These are phyloP conservation scores for Alexandromys fortis DNA, from an alignment of 2,113 vertebrate species.

Conservation along the genomic window DNA sequence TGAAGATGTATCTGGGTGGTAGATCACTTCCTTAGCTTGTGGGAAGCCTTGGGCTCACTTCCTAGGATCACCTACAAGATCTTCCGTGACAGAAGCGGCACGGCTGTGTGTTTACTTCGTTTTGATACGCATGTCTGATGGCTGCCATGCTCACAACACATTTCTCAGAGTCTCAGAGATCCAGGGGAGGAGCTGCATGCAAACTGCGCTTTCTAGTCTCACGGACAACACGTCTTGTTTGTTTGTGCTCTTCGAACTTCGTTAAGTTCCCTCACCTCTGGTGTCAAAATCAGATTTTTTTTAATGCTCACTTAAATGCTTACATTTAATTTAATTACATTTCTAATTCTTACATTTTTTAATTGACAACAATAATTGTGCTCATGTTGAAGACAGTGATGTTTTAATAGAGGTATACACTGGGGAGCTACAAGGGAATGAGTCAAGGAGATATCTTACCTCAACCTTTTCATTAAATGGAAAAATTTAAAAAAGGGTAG, in stretches of 20 bases:
- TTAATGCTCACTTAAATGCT: not conserved
- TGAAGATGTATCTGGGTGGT: not conserved
- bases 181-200: not conserved
- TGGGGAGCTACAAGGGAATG: not conserved
- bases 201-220: not conserved
- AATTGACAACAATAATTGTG: not conserved
- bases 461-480: slow-evolving; percentile 28
- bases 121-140: not conserved
- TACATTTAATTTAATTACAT: too few relatives aligned
- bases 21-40: not conserved
- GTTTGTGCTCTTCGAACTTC: slow-evolving; percentile 7
- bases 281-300: slow-evolving; percentile 33
- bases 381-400: not conserved
- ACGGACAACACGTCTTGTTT: not conserved
- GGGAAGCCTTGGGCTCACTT: not conserved
- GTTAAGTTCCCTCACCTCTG: not conserved
- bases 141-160: not conserved
- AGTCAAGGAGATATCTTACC: slow-evolving; percentile 13
- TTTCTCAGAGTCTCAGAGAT: slow-evolving; percentile 2
- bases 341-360: not conserved
- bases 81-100: slow-evolving; percentile 16
- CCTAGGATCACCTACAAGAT: not conserved
- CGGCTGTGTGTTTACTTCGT: not conserved
- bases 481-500: not conserved
- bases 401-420: not conserved